These are phyloP conservation scores for Drosophila siamana DNA, from an alignment of 2,888 invertebrate species.

Conservation along the genomic window DNA sequence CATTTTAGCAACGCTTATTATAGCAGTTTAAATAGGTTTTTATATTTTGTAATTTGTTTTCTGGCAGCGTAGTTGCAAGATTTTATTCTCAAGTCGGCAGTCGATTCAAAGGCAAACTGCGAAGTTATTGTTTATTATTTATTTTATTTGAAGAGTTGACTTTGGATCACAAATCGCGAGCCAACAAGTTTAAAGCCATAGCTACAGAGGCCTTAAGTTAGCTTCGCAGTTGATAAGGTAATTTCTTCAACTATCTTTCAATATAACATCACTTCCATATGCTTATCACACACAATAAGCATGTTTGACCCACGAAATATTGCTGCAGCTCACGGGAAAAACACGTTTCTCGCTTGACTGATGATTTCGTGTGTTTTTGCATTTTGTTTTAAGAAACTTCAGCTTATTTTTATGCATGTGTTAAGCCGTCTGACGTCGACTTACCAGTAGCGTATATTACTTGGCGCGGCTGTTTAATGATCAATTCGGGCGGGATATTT, in stretches of 20 bases:
- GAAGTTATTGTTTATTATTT: too few relatives aligned
- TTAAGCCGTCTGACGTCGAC: constrained; percentile 23
- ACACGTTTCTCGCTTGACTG: constrained; percentile 11
- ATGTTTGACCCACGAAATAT: not conserved
- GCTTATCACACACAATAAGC: not conserved
- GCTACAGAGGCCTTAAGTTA: too few relatives aligned
- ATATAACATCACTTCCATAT: not conserved
- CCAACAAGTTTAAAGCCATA: too few relatives aligned
- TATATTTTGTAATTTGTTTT: not conserved
- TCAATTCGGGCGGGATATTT: constrained; percentile 20
- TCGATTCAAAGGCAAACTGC: too few relatives aligned
- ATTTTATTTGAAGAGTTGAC: too few relatives aligned
- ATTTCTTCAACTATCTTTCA: too few relatives aligned
- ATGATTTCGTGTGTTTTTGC: not conserved
- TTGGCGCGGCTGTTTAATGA: constrained; percentile 18
- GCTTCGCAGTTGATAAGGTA: too few relatives aligned
- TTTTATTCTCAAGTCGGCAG: too few relatives aligned
- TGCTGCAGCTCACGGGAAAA: not conserved
- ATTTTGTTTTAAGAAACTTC: not conserved
- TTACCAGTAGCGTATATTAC: constrained; percentile 28
- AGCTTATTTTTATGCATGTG: constrained; percentile 14
- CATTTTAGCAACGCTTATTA: not conserved
- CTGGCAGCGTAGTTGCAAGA: too few relatives aligned
- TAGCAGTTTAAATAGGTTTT: not conserved
- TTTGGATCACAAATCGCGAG: too few relatives aligned